A percentile compares a stretch with the other conserved stretches of the same genome.
Evolutionary conservation across 2,888 invertebrate genomes (phyloP).

Genomic region (Pilophorus perplexus): DNA sequence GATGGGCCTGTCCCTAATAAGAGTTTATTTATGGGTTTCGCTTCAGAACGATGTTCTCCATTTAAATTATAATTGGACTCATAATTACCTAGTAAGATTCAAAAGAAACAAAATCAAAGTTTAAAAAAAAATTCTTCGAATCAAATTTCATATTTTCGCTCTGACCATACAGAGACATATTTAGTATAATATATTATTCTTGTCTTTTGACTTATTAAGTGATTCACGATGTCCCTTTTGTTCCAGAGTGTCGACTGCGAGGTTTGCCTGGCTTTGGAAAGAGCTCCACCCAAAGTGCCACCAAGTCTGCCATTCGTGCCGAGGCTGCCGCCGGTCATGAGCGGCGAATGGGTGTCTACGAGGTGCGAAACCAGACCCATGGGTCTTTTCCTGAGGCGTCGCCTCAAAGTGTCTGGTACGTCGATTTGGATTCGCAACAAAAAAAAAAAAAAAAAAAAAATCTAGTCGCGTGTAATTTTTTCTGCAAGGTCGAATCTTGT

Average conservation of each 20-base stretch:
- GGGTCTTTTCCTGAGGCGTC: slow-evolving; percentile 58
- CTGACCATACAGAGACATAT: too few relatives aligned
- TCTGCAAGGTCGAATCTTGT: too few relatives aligned
- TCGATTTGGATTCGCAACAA: not conserved
- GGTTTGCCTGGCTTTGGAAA: slow-evolving; percentile 53
- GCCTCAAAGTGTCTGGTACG: slow-evolving; percentile 50
- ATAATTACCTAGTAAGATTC: too few relatives aligned
- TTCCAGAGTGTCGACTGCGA: slow-evolving; percentile 52
- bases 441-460: too few relatives aligned
- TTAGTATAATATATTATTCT: not conserved
- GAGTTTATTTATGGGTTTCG: too few relatives aligned
- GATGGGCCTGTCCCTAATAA: too few relatives aligned
- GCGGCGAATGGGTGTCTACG: slow-evolving; percentile 60
- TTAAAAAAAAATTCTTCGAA: too few relatives aligned
- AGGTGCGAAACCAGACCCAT: slow-evolving; percentile 59
- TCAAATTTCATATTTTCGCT: too few relatives aligned
- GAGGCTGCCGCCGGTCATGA: slow-evolving; percentile 51
- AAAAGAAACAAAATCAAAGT: too few relatives aligned
- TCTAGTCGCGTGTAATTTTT: not conserved
- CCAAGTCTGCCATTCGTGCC: slow-evolving; percentile 56
- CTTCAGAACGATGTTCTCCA: too few relatives aligned
- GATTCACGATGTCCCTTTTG: not conserved
- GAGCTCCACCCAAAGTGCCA: slow-evolving; percentile 54
- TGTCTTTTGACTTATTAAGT: not conserved
- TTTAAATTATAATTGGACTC: too few relatives aligned